A percentile compares a stretch with the other conserved stretches of the same genome.
phyloP scores from a whole-genome alignment of 1,140 invertebrate species.

The Charaxes varanes region DNA sequence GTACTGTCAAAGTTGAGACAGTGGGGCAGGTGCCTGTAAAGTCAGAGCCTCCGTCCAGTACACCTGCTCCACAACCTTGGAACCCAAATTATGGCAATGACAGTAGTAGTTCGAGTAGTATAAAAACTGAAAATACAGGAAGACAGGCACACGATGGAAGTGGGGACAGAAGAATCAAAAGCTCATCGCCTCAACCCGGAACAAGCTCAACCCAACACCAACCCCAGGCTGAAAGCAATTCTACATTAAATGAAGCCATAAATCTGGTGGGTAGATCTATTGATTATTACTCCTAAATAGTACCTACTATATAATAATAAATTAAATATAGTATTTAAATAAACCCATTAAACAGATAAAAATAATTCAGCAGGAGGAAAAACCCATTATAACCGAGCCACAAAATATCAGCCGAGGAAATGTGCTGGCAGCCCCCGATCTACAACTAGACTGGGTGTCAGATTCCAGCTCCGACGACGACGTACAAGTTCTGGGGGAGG shows the following conservation, averaged over 20 bases:
- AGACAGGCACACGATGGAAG: conserved; percentile 31
- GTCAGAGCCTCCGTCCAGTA: conserved; percentile 8
- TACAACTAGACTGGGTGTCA: conserved; percentile 86
- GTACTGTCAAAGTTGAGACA: conserved; percentile 19
- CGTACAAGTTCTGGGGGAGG: conserved; percentile 65
- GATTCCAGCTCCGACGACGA: conserved; percentile 80
- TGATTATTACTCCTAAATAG: too few species aligned
- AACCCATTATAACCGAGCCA: not conserved
- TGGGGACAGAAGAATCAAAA: conserved; percentile 33
- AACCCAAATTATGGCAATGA: conserved; percentile 19
- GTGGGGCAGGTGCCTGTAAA: conserved; percentile 13
- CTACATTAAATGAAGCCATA: conserved; percentile 4
- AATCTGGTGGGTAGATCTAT: conserved; percentile 30
- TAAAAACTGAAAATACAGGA: conserved; percentile 37
- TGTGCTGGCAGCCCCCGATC: conserved; percentile 82
- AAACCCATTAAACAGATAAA: too few species aligned
- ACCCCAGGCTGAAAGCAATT: conserved; percentile 21
- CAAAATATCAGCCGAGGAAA: conserved; percentile 8
- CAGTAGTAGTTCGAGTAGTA: conserved; percentile 24
- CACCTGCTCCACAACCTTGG: conserved; percentile 1
- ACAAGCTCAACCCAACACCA: conserved; percentile 35
- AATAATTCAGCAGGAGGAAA: conserved; percentile 6
- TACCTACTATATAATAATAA: too few species aligned
- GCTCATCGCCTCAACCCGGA: conserved; percentile 50
- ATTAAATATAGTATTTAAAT: too few species aligned